Conservation (phyloP, 1,140 invertebrate genomes). For the Drosophila insularis region DNA sequence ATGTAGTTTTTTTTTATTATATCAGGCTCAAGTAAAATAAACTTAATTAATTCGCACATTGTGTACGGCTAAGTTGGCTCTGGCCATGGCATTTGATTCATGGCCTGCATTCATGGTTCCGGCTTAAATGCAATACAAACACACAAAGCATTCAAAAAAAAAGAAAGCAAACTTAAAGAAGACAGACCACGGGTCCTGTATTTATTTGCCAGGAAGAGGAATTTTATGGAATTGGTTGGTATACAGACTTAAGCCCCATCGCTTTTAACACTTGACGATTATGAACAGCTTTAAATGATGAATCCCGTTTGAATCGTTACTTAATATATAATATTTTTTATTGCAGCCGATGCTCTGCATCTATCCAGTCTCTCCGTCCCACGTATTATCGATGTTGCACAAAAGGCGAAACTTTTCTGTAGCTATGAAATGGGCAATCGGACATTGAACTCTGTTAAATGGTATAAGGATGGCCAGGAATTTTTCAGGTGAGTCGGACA, state of each 20-base stretch:
- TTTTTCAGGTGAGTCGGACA: constrained; percentile 86
- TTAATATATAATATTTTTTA: constrained; percentile 13
- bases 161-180: constrained; percentile 3
- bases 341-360: constrained; percentile 62
- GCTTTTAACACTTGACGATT: background rate
- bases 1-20: constrained; percentile 67
- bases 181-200: background rate
- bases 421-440: constrained; percentile 85
- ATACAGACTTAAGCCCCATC: background rate
- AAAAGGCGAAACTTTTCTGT: constrained; percentile 84
- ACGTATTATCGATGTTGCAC: constrained; percentile 83
- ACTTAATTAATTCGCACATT: constrained; percentile 67
- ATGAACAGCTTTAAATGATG: background rate
- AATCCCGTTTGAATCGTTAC: constrained; percentile 6
- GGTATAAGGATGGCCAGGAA: constrained; percentile 90
- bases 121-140: constrained; percentile 56
- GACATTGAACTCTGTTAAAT: constrained; percentile 90
- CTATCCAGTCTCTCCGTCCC: constrained; percentile 82
- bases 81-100: constrained; percentile 59
- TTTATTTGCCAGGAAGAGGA: background rate
- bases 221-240: background rate
- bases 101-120: constrained; percentile 57
- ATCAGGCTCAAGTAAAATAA: constrained; percentile 69
- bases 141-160: background rate
- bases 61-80: constrained; percentile 10